Evolutionary conservation across 2,113 vertebrate genomes (phyloP), one percentile per base, ranked within the genome.

Genomic region (Ageneiosus marmoratus): DNA sequence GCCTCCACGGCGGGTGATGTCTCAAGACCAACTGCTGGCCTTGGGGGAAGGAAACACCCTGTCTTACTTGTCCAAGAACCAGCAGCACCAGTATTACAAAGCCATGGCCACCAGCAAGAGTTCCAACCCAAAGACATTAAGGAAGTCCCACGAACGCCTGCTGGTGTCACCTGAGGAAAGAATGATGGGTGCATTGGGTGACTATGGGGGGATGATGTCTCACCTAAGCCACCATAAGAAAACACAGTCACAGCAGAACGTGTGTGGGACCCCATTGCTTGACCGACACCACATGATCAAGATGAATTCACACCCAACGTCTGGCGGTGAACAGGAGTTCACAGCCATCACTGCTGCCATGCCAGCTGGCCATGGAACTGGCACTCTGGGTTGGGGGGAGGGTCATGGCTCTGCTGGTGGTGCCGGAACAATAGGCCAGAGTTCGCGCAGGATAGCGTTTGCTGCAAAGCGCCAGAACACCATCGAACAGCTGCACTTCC

Each of bases 401-500:
- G 69, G 85, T 50, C 91, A 92, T 13, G 46, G 87, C 20, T 87
- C 91, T 37, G 58, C 90, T 58, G 88, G 88, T 22, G 90, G 85
- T 1, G 90, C 88, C 0, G 93, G 92, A 84, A 86, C 88, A 7
- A 67, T 62, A 29, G 90, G 88, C 2, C 94, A 93, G 80, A 92
- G 83, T 44, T 87, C 93, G 8, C 89, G 94, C 0, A 89, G 96
- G 80, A 95, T 95, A 85, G 95, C 96, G 20, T 97, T 96, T 60
- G 95, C 96, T 84, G 88, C 72, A 84, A 95, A 95, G 89, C 92
- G 95, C 76, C 96, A 97, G 92, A 96, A 94, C 92, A 96, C 96
- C 84, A 93, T 97, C 72, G 96, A 97, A 91, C 95, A 96, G 90
- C 94, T 97, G 84, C 96, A 97, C 89, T 96, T 95, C 89, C 94